Conservation (phyloP, 2,113 vertebrate species). For the Microtus pennsylvanicus region DNA sequence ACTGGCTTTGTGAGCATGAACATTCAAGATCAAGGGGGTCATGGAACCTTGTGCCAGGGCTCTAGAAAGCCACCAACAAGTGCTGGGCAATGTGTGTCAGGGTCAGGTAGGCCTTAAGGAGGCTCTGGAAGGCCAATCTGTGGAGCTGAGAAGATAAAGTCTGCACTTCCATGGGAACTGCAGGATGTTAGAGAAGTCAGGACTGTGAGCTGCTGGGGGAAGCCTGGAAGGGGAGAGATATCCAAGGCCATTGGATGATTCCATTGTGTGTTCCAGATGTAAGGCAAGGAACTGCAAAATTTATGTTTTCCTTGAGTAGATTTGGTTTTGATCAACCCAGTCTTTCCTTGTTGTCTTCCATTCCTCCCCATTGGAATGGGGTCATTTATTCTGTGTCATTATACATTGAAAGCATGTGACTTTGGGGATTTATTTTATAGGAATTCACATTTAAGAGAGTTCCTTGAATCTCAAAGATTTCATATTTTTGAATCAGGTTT, state of each 20-base stretch:
- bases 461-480: background rate
- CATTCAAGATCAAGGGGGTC: background rate
- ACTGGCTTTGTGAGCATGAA: background rate
- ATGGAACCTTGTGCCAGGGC: background rate
- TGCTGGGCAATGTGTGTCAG: background rate
- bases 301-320: background rate
- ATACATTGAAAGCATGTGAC: background rate
- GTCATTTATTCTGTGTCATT: background rate
- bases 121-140: background rate
- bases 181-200: background rate
- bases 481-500: background rate
- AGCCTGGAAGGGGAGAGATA: background rate
- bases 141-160: background rate
- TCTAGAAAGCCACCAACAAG: background rate
- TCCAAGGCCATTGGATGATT: background rate
- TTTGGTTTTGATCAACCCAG: background rate
- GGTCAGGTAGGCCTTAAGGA: background rate
- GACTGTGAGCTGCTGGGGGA: background rate
- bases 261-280: background rate
- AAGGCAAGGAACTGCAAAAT: background rate
- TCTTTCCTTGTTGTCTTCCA: background rate
- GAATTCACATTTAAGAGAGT: background rate
- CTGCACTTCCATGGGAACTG: background rate
- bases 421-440: background rate
- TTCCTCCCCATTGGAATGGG: background rate